Base-by-base conservation (phyloP, 2,888 invertebrate genomes). In the Tetragnatha montana region DNA sequence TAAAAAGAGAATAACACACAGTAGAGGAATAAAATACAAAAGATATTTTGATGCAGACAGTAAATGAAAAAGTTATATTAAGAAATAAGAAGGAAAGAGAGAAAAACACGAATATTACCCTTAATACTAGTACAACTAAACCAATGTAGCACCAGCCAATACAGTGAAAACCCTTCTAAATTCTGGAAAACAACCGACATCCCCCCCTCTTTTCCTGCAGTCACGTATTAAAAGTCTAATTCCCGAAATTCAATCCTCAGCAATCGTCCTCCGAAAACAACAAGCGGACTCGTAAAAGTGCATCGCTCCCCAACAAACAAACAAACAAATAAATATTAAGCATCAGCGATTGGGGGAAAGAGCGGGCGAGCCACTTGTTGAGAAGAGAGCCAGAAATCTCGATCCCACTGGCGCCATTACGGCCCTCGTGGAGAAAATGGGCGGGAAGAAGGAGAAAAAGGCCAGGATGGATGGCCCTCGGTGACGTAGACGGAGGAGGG, bases 401-500 rank as follows among this genome's bases (percentile, higher is more conserved):
- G 70, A 85, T 85, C 78, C 85, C 85, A 78, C 79, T 51, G 85
- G 79, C 85, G 85, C 78, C 85, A 79, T 79, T 78, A 85, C 51
- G 71, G 70, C 35, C 78, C 82, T 22, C 21, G 19, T 8, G 74
- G 47, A 47, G n/a, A 22, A 69, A 12, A 19, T 19, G n/a, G 81
- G 51, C 19, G 22, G 51, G 51, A 21, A 19, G 69, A 3, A 47
- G 69, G 14, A 79, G 60, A 78, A 78, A 81, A 83, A 69, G 76
- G n/a, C 49, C 68, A 35, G 50, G 79, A 85, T 85, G 69, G 85
- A 85, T 85, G 85, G 76, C 47, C 71, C 78, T 17, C 78, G 71
- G 79, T 71, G 71, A 70, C 79, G 82, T 51, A 35, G 74, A 35
- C 2, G 35, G 35, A 35, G 35, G n/a, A 69, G 35, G 35, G 35